These are phyloP conservation scores for Lysandra coridon DNA, from an alignment of 2,888 invertebrate species.

Conservation along the genomic window DNA sequence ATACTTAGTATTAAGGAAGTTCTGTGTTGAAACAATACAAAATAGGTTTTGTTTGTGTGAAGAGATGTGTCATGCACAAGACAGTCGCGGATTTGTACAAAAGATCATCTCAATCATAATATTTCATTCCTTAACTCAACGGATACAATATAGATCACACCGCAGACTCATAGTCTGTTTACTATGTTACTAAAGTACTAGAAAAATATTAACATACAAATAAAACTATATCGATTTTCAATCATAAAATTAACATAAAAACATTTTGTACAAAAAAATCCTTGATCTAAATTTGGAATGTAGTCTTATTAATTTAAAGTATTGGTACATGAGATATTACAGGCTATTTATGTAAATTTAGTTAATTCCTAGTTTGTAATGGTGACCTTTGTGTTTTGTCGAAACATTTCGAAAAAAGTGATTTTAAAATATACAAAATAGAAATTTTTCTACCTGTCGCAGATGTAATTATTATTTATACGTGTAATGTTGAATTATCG, in stretches of 20 bases:
- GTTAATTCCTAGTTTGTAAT: slow-evolving; percentile 50
- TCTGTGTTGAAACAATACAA: slow-evolving; percentile 31
- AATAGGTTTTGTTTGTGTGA: slow-evolving; percentile 44
- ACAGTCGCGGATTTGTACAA: slow-evolving; percentile 76
- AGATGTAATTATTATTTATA: slow-evolving; percentile 47
- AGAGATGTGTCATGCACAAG: slow-evolving; percentile 68
- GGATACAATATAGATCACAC: slow-evolving; percentile 19
- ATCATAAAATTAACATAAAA: background rate
- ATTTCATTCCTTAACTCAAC: slow-evolving; percentile 17
- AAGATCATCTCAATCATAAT: slow-evolving; percentile 46
- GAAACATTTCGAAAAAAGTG: background rate
- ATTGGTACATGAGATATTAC: slow-evolving; percentile 20
- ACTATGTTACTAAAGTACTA: slow-evolving; percentile 10
- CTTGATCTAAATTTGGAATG: background rate
- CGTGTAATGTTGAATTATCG: slow-evolving; percentile 58
- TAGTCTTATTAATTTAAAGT: slow-evolving; percentile 8
- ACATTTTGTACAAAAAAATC: background rate
- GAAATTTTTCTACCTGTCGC: slow-evolving; percentile 44
- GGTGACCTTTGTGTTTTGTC: slow-evolving; percentile 72
- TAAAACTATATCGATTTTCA: slow-evolving; percentile 2
- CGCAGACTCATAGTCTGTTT: background rate
- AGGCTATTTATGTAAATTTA: slow-evolving; percentile 26
- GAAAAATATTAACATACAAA: background rate
- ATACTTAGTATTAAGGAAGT: slow-evolving; percentile 13
- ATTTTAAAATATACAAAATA: slow-evolving; percentile 50